These are phyloP conservation scores for Trichogramma pretiosum DNA, from an alignment of 1,140 invertebrate species.

Conservation along the genomic window DNA sequence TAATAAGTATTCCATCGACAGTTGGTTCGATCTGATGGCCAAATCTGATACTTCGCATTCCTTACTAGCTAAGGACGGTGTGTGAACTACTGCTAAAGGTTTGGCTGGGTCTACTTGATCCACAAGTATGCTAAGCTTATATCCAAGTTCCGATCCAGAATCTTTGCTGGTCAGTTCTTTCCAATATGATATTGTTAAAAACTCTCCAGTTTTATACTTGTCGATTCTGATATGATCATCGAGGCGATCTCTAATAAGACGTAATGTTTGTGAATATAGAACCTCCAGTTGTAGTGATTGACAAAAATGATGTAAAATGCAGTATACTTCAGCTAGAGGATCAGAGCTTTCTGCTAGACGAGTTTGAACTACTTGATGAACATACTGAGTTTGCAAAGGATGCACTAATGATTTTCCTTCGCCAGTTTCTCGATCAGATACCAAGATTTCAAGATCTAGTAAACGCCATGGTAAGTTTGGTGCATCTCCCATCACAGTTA, in stretches of 20 bases:
- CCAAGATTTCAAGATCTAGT: slow-evolving; percentile 88
- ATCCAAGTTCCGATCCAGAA: slow-evolving; percentile 74
- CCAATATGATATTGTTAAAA: slow-evolving; percentile 90
- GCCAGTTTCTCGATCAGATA: slow-evolving; percentile 94
- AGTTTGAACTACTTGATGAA: slow-evolving; percentile 83
- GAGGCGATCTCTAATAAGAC: slow-evolving; percentile 77
- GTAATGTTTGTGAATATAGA: slow-evolving; percentile 85
- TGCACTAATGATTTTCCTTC: slow-evolving; percentile 93
- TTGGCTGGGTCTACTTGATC: slow-evolving; percentile 73
- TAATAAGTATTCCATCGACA: slow-evolving; percentile 90
- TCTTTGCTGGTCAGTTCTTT: slow-evolving; percentile 57
- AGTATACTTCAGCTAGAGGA: slow-evolving; percentile 76
- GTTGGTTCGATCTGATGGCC: slow-evolving; percentile 73
- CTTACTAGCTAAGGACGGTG: slow-evolving; percentile 72
- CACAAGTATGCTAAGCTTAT: slow-evolving; percentile 80
- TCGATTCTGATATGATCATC: slow-evolving; percentile 88
- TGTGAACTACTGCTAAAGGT: slow-evolving; percentile 77
- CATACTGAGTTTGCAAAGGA: slow-evolving; percentile 81
- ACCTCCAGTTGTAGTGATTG: slow-evolving; percentile 92
- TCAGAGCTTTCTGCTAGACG: slow-evolving; percentile 74
- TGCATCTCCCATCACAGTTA: slow-evolving; percentile 96
- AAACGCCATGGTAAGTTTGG: slow-evolving; percentile 88
- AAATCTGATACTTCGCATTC: slow-evolving; percentile 69
- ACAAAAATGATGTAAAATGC: slow-evolving; percentile 86
- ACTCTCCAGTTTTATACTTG: slow-evolving; percentile 82